These are phyloP conservation scores for Heliconius ismenius DNA, from an alignment of 2,888 invertebrate species.

Conservation along the genomic window DNA sequence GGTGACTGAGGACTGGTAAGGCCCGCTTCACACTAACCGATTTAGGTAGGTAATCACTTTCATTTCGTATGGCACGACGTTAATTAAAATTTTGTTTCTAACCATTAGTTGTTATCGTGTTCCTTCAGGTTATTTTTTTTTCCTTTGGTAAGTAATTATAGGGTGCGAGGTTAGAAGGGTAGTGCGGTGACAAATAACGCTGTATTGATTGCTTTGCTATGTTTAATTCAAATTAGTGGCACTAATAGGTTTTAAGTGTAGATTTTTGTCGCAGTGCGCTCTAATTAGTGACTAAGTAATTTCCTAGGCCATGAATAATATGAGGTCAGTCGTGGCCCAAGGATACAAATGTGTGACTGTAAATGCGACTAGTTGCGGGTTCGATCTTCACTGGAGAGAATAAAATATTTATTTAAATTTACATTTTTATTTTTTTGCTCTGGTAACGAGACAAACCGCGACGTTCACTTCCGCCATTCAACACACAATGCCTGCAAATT, in stretches of 20 bases:
- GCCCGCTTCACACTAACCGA: slow-evolving; percentile 63
- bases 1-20: slow-evolving; percentile 62
- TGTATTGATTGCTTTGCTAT: slow-evolving; percentile 76
- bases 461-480: no score
- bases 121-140: slow-evolving; percentile 79
- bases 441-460: no score
- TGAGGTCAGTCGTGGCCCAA: no score
- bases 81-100: slow-evolving; percentile 83
- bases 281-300: slow-evolving; percentile 56
- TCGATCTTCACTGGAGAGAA: no score
- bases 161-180: slow-evolving; percentile 78
- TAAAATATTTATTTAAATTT: no score
- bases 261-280: slow-evolving; percentile 55
- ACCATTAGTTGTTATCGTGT: slow-evolving; percentile 80
- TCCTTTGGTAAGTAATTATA: slow-evolving; percentile 71
- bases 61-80: slow-evolving; percentile 80
- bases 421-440: no score
- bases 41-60: slow-evolving; percentile 81
- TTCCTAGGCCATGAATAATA: slow-evolving; percentile 41
- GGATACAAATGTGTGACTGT: no score
- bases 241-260: slow-evolving; percentile 73
- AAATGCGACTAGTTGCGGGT: no score
- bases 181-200: slow-evolving; percentile 79
- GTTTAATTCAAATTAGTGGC: slow-evolving; percentile 79
- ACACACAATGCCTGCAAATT: rapidly evolving